Evolutionary conservation across 2,888 invertebrate species (phyloP), one percentile per base, ranked within the genome.

Genomic region (Dugesia japonica): DNA sequence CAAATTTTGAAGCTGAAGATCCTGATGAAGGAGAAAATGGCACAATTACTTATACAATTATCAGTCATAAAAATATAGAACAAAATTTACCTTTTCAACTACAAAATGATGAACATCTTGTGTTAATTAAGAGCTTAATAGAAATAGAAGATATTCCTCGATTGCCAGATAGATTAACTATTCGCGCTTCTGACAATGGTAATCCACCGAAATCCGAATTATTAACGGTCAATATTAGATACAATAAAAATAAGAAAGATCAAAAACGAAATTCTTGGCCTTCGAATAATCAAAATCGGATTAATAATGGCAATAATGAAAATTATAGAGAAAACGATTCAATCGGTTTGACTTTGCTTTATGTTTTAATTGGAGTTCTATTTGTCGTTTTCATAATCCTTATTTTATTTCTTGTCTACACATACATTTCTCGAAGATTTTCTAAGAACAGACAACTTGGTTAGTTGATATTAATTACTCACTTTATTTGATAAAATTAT

Each of bases 1-100:
- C 20, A n/a, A 31, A 27, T 31, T 17, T 72, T n/a, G 72, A 72
- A 15, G 72, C 72, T 7, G 28, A 28, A 27, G 72, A 72, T 72
- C 72, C 72, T 7, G 72, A 72, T n/a, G n/a, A 72, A 31, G 72
- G 72, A 7, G 72, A 27, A 27, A 72, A 72, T n/a, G 72, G 72
- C 1, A 72, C 72, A 1, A 31, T 72, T 31, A 27, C 17, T 4
- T 72, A 72, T 31, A 7, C 28, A 31, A 72, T 72, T 13, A 72
- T 72, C 17, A 31, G 72, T 31, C 28, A 31, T 27, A 31, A 72
- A 20, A 27, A 72, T 20, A 23, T 72, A 4, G 31, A 72, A 23
- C 56, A 56, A 56, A 56, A n/a, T 56, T 15, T 31, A n/a, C 72
- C 31, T 15, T 72, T 13, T 31, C 28, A 72, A n/a, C n/a, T 72